Evolutionary conservation across 2,113 vertebrate genomes (phyloP).

Genomic region (Antechinus stuartii): DNA sequence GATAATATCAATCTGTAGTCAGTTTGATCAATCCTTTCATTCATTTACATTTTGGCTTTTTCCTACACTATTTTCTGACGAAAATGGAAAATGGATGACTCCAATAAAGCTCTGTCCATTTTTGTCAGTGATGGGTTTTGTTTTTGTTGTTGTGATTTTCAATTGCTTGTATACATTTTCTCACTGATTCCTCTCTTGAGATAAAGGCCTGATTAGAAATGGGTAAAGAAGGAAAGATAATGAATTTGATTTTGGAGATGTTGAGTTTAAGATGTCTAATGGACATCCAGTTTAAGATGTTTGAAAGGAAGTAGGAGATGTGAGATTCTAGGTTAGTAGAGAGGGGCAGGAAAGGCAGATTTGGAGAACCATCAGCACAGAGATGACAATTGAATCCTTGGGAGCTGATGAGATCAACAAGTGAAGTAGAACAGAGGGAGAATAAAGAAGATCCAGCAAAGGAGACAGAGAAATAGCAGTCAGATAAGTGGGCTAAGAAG

Average conservation of each 20-base stretch:
- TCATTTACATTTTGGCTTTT: constrained; percentile 67
- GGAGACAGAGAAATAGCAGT: neutral
- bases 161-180: constrained; percentile 54
- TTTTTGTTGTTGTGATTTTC: constrained; percentile 41
- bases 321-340: neutral
- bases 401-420: neutral
- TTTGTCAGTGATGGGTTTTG: neutral
- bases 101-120: constrained; percentile 49
- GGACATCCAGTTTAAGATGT: neutral
- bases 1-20: too few relatives aligned
- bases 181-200: constrained; percentile 48
- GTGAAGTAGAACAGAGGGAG: neutral
- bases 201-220: constrained; percentile 63
- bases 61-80: constrained; percentile 62
- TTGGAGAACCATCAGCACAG: neutral
- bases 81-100: constrained; percentile 66
- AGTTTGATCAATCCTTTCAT: constrained; percentile 66
- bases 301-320: neutral
- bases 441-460: neutral
- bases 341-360: neutral
- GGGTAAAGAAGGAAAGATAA: neutral
- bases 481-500: neutral
- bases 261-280: neutral
- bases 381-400: neutral
- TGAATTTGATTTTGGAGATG: neutral